A percentile compares a stretch with the other conserved stretches of the same genome.
These are phyloP conservation scores for Cephus rjabovi DNA, from an alignment of 2,888 invertebrate species.

Conservation along the genomic window DNA sequence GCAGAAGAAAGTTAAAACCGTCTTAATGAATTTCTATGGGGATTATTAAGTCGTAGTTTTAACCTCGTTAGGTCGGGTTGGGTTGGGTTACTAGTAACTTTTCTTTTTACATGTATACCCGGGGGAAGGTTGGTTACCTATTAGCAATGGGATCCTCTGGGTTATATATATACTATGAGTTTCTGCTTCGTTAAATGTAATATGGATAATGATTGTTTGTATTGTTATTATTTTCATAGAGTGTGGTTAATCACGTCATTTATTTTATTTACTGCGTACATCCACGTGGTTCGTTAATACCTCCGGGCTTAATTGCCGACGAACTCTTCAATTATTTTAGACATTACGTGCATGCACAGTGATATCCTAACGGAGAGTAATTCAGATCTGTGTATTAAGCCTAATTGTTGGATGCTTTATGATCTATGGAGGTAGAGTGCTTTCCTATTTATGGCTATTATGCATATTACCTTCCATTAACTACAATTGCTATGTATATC, in stretches of 20 bases:
- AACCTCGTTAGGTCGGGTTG: neutral
- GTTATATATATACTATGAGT: neutral
- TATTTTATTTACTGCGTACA: neutral
- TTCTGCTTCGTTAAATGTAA: neutral
- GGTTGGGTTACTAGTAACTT: neutral
- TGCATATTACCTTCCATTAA: neutral
- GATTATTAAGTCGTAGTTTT: neutral
- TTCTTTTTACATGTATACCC: neutral
- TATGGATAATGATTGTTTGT: neutral
- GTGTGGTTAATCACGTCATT: neutral
- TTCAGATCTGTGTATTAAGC: neutral
- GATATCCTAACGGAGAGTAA: neutral
- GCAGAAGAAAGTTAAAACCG: neutral
- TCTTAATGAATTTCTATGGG: neutral
- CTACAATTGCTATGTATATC: neutral
- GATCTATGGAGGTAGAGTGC: neutral
- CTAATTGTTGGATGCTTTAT: neutral
- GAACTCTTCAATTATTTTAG: neutral
- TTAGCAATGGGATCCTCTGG: neutral
- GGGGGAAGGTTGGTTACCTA: neutral
- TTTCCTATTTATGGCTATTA: neutral
- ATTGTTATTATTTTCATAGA: neutral
- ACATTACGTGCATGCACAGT: neutral
- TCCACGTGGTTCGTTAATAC: neutral
- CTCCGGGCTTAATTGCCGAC: neutral